A percentile compares a stretch with the other conserved stretches of the same genome.
phyloP scores from a whole-genome alignment of 2,797 vertebrate species.

The Chrosomus eos region DNA sequence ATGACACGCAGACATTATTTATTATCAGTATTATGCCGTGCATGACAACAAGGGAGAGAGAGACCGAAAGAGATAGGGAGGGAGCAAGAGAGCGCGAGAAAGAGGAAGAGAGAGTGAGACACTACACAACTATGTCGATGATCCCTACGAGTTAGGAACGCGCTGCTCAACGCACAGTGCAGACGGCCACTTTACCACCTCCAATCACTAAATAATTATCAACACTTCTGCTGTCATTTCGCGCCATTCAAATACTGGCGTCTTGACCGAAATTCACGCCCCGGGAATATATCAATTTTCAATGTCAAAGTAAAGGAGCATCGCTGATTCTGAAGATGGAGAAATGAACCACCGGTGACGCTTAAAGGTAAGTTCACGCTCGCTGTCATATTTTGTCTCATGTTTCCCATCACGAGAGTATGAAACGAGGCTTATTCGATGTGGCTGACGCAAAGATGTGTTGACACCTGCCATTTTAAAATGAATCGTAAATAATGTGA shows the following conservation, averaged over 20 bases:
- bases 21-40: not conserved
- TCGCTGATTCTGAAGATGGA: conserved; percentile 64
- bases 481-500: not conserved
- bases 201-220: conserved; percentile 37
- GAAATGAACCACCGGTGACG: conserved; percentile 65
- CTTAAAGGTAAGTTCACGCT: conserved; percentile 65
- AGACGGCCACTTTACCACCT: conserved; percentile 46
- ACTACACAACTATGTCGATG: conserved; percentile 32
- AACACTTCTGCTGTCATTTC: conserved; percentile 21
- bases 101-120: conserved; percentile 12
- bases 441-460: not conserved
- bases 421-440: not conserved
- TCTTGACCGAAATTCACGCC: conserved; percentile 2
- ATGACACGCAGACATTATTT: not conserved
- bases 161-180: conserved; percentile 36
- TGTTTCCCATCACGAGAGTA: conserved; percentile 5
- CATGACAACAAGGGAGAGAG: not conserved
- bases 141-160: conserved; percentile 44
- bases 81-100: not conserved
- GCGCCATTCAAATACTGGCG: not conserved
- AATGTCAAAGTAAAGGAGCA: conserved; percentile 58
- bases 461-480: conserved; percentile 35
- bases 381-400: conserved; percentile 15
- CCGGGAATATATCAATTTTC: conserved; percentile 18
- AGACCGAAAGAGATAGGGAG: not conserved